Conservation (phyloP, 2,113 vertebrate genomes). For the Australoheros scitulus region DNA sequence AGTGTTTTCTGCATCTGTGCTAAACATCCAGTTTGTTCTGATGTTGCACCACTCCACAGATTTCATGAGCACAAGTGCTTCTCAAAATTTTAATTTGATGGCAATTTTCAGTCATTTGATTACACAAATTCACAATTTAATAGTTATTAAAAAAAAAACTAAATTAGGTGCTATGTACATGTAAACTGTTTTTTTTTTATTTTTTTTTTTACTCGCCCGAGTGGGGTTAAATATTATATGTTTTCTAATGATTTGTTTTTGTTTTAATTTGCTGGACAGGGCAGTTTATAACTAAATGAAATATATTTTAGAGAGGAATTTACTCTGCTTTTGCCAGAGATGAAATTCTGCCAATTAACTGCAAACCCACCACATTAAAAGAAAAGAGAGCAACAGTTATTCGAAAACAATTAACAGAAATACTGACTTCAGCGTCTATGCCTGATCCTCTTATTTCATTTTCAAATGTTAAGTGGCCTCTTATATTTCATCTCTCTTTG, state of each 20-base stretch:
- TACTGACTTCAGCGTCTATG: neutral
- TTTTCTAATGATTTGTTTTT: neutral
- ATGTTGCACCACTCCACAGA: neutral
- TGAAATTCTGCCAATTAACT: neutral
- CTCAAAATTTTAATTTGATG: neutral
- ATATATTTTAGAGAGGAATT: neutral
- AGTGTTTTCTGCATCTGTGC: neutral
- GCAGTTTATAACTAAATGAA: neutral
- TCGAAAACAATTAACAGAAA: neutral
- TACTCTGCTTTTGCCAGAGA: neutral
- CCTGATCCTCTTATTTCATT: conserved; percentile 29
- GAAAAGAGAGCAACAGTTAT: neutral
- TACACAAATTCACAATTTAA: neutral
- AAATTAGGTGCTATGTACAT: neutral
- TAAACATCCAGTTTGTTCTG: neutral
- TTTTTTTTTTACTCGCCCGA: neutral
- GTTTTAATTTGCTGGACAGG: neutral
- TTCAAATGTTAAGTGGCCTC: conserved; percentile 40
- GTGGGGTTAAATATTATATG: neutral
- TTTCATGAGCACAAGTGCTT: neutral
- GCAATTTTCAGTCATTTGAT: neutral
- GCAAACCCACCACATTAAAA: neutral
- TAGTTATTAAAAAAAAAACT: neutral
- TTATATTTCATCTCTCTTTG: conserved; percentile 23
- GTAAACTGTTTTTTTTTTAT: neutral